Base-by-base conservation (phyloP, 2,888 invertebrate genomes). In the Stratiomys singularior region DNA sequence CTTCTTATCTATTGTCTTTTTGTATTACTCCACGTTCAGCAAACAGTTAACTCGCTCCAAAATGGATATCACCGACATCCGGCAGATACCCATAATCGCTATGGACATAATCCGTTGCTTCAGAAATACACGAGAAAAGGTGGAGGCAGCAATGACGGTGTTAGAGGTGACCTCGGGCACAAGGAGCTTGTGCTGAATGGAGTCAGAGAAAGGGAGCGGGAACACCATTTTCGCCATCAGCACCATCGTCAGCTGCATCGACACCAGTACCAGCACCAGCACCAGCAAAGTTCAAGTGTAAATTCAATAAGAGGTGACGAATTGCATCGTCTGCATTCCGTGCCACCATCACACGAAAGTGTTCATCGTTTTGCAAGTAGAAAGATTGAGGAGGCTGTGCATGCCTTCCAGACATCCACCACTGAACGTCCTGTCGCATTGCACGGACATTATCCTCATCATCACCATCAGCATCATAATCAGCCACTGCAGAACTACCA, bases 381-480 rank as follows among this genome's bases (percentile, higher is more conserved):
- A 18, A 71, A 58, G 37, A 72, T 77, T n/a, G 77, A 60, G 60
- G 74, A 77, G 60, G 72, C 77, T 13, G 58, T 58, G 9, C 77
- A 77, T 77, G 77, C 67, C 28, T 77, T 77, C 25, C 72, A 27
- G 52, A 13, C 52, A 23, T 47, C 77, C 7, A 64, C 60, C 18
- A 64, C 63, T 13, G 18, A 30, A 28, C 72, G 52, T 28, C 64
- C 56, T 9, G 30, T 46, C 11, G 58, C 21, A 27, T 69, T 25
- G 47, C 46, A 69, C 23, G 47, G 47, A 25, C 69, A 69, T 47
- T 13, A 27, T 15, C 23, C 27, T 13, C 69, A 69, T 47, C 1
- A 66, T 1, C 37, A 37, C 37, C 9, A 37, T 9, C n/a, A 37
- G n/a, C 69, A 25, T 23, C 11, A 21, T 15, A 46, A 47, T 27